phyloP scores from a whole-genome alignment of 2,113 vertebrate genomes.

The Agapornis roseicollis region DNA sequence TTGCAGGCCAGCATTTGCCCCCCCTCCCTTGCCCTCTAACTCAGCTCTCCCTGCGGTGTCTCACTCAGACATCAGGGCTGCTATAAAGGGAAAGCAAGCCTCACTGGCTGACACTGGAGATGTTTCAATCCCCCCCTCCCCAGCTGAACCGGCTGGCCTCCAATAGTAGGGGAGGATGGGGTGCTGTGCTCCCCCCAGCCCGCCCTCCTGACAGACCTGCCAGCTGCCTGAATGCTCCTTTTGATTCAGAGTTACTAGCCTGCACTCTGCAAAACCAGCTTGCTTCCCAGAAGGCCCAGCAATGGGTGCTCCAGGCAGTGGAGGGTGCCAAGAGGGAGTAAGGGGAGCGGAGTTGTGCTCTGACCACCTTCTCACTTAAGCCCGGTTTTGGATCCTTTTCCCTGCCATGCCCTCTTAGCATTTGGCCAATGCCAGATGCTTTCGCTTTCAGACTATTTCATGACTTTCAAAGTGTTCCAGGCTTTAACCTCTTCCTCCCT shows the following conservation, averaged over 20 bases:
- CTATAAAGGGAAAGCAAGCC: conserved; percentile 41
- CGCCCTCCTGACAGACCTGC: not conserved
- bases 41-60: not conserved
- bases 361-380: not conserved
- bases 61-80: not conserved
- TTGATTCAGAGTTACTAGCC: not conserved
- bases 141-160: not conserved
- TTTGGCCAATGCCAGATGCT: not conserved
- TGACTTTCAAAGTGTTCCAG: not conserved
- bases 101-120: not conserved
- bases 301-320: not conserved
- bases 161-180: not conserved
- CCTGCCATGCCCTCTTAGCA: not conserved
- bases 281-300: not conserved
- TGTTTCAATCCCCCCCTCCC: not conserved
- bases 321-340: not conserved
- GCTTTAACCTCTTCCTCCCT: not conserved
- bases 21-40: not conserved
- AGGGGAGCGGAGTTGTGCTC: not conserved
- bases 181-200: not conserved
- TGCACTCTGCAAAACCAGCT: not conserved
- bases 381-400: not conserved
- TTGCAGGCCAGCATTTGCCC: not conserved
- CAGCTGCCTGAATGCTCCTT: not conserved
- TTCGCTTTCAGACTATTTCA: not conserved